A percentile compares a stretch with the other conserved stretches of the same genome.
Evolutionary conservation across 2,797 vertebrate genomes (phyloP).

Genomic region (Eleutherodactylus coqui): DNA sequence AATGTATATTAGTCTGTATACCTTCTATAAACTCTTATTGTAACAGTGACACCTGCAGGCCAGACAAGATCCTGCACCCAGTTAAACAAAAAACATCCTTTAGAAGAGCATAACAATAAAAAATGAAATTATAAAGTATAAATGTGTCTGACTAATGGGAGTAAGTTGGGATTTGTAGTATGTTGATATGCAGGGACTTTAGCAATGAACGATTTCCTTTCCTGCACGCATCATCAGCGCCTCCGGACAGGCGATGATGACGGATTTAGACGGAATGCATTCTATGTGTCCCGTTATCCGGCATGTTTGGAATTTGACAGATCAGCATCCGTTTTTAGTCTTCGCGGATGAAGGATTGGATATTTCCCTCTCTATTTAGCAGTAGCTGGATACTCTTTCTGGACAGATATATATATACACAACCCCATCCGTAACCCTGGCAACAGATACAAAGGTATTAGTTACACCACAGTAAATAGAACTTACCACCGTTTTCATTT

Average conservation of each 20-base stretch:
- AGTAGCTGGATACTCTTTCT: conserved; percentile 19
- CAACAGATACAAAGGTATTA: not conserved
- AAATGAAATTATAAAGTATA: not conserved
- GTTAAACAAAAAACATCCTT: not conserved
- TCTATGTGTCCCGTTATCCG: not conserved
- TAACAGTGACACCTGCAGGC: conserved; percentile 4
- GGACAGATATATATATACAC: not conserved
- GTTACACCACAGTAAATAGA: conserved; percentile 33
- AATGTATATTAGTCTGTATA: not conserved
- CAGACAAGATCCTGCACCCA: not conserved
- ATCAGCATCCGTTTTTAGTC: conserved; percentile 52
- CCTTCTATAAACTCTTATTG: not conserved
- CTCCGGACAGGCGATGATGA: not conserved
- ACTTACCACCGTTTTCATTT: not conserved
- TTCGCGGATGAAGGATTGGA: not conserved
- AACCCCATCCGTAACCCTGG: not conserved
- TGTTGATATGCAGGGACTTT: not conserved
- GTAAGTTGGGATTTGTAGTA: not conserved
- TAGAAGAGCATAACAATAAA: conserved; percentile 16
- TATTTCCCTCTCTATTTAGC: conserved; percentile 39
- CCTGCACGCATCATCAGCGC: not conserved
- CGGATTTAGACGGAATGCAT: not conserved
- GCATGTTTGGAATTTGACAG: conserved; percentile 36
- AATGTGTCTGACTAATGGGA: not conserved
- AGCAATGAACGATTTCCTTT: not conserved